These are phyloP conservation scores for Syndactyla subalaris DNA, from an alignment of 2,797 vertebrate species.

Conservation along the genomic window DNA sequence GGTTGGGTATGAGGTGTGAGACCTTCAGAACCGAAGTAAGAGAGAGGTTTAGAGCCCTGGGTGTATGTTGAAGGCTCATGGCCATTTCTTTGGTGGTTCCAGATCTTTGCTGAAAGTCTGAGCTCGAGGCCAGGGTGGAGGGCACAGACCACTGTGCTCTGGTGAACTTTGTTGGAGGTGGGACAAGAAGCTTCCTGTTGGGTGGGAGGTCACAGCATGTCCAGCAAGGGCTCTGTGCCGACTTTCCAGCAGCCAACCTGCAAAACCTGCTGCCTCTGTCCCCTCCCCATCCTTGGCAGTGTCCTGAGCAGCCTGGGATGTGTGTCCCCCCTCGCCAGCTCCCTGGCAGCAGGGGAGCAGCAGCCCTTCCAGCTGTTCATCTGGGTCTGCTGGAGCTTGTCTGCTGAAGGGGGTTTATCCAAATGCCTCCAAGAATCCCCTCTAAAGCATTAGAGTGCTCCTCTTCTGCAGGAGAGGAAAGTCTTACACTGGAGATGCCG, in stretches of 20 bases:
- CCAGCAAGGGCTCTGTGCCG: not conserved
- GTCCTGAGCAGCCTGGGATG: not conserved
- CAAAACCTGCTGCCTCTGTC: not conserved
- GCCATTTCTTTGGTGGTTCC: not conserved
- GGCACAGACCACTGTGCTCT: not conserved
- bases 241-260: not conserved
- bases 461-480: not conserved
- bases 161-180: not conserved
- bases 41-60: not conserved
- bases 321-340: too few species aligned
- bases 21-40: not conserved
- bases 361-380: not conserved
- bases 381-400: not conserved
- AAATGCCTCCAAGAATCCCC: not conserved
- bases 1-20: not conserved
- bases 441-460: not conserved
- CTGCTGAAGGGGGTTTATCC: not conserved
- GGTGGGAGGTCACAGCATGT: not conserved
- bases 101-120: fast-evolving
- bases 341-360: not conserved
- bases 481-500: not conserved
- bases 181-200: not conserved
- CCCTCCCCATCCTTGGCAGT: not conserved
- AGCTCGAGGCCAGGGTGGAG: not conserved
- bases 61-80: not conserved